Evolutionary conservation across 1,140 invertebrate species (phyloP).

Genomic region (Diachasmimorpha longicaudata): DNA sequence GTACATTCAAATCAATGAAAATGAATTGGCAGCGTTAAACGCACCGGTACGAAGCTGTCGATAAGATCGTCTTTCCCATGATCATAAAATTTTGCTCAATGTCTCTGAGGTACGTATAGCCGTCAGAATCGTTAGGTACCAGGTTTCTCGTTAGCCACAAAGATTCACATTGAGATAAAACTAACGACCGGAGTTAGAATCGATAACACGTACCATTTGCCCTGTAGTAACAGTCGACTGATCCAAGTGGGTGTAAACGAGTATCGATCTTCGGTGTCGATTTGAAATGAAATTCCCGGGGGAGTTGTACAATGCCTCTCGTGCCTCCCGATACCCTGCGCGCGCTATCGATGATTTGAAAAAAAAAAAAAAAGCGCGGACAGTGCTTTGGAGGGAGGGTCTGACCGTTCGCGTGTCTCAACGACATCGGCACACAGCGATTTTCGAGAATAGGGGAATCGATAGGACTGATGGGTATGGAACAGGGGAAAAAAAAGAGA

Average conservation of each 20-base stretch:
- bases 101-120: neutral
- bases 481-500: neutral
- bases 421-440: conserved; percentile 1
- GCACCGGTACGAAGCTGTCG: neutral
- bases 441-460: conserved; percentile 2
- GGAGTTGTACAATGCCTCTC: neutral
- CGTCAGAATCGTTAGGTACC: neutral
- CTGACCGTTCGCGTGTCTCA: conserved; percentile 1
- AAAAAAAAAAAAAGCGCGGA: neutral
- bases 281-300: neutral
- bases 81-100: conserved; percentile 15
- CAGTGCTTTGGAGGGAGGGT: neutral
- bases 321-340: neutral
- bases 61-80: conserved; percentile 11
- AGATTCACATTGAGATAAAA: conserved; percentile 15
- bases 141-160: conserved; percentile 7
- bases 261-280: conserved; percentile 6
- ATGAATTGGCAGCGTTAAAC: conserved; percentile 14
- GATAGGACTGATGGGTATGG: neutral
- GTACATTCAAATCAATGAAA: neutral
- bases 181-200: conserved; percentile 13
- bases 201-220: conserved; percentile 14
- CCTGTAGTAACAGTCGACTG: conserved; percentile 4
- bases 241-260: conserved; percentile 15
- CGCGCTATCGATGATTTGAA: neutral